Evolutionary conservation across 1,140 invertebrate genomes (phyloP).

Genomic region (Lutraria rhynchaena): DNA sequence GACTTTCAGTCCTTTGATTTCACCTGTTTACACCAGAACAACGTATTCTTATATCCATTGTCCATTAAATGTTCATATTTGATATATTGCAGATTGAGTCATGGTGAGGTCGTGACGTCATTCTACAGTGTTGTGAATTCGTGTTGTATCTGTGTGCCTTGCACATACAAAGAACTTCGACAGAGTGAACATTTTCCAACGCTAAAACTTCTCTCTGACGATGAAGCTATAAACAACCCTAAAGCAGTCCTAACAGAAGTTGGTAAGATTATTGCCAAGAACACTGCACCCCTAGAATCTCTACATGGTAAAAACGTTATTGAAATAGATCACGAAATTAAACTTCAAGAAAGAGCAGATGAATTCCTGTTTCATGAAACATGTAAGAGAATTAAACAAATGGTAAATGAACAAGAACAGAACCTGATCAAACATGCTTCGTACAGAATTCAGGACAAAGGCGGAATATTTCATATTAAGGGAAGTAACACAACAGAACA

Average conservation of each 20-base stretch:
- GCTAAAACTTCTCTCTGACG: conserved; percentile 62
- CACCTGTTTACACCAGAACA: too few relatives aligned
- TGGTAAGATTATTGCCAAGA: conserved; percentile 76
- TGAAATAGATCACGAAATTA: conserved; percentile 77
- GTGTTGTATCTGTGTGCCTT: conserved; percentile 77
- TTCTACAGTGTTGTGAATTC: conserved; percentile 78
- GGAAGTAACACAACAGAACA: conserved; percentile 73
- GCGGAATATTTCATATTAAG: conserved; percentile 75
- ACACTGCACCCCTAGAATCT: conserved; percentile 70
- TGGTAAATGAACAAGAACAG: conserved; percentile 75
- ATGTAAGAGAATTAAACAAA: conserved; percentile 67
- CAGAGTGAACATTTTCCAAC: conserved; percentile 69
- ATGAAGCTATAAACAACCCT: conserved; percentile 63
- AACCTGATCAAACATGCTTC: conserved; percentile 72
- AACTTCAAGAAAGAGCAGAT: conserved; percentile 71
- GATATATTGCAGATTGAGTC: conserved; percentile 60
- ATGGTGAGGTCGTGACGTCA: conserved; percentile 74
- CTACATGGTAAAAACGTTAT: conserved; percentile 78
- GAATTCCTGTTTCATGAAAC: conserved; percentile 73
- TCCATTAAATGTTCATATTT: too few relatives aligned
- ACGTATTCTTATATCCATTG: too few relatives aligned
- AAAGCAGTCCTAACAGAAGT: conserved; percentile 69
- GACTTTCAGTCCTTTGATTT: too few relatives aligned
- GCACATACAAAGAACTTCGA: conserved; percentile 74
- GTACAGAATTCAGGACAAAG: conserved; percentile 76